Conservation (phyloP, 2,888 invertebrate genomes). For the Sinotaia quadrata region DNA sequence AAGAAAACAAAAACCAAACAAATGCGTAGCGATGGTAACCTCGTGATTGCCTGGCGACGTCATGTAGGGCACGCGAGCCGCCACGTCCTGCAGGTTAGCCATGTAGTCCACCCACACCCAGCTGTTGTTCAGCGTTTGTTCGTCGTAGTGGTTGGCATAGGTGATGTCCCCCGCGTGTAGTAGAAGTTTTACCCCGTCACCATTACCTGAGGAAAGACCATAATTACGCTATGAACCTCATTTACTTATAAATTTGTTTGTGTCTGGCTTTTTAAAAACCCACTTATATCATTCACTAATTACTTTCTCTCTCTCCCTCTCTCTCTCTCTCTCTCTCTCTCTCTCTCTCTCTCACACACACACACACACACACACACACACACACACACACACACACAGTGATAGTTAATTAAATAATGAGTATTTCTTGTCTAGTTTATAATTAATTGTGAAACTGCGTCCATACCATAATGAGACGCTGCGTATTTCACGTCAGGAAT, state of each 20-base stretch:
- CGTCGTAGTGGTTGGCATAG: constrained; percentile 38
- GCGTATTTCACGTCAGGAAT: too few relatives aligned
- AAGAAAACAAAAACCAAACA: too few relatives aligned
- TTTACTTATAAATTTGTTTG: too few relatives aligned
- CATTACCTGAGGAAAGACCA: too few relatives aligned
- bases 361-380: constrained; percentile 12
- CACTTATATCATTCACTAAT: too few relatives aligned
- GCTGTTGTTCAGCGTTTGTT: constrained; percentile 34
- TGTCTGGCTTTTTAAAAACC: too few relatives aligned
- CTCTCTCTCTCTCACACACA: constrained; percentile 13
- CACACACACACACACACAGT: constrained; percentile 14
- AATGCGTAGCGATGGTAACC: too few relatives aligned
- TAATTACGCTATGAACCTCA: too few relatives aligned
- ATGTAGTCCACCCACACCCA: constrained; percentile 44
- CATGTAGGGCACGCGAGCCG: constrained; percentile 41
- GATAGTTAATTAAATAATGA: background rate
- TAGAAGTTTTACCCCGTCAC: constrained; percentile 31
- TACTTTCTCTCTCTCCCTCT: constrained; percentile 5
- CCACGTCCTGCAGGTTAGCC: constrained; percentile 34
- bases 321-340: background rate
- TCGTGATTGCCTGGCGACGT: constrained; percentile 44
- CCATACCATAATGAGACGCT: background rate
- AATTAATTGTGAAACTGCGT: background rate
- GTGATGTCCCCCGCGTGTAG: constrained; percentile 41
- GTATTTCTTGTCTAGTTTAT: background rate